Evolutionary conservation across 2,797 vertebrate species (phyloP), one percentile per base, ranked within the genome.

Genomic region (Xyrichtys novacula): DNA sequence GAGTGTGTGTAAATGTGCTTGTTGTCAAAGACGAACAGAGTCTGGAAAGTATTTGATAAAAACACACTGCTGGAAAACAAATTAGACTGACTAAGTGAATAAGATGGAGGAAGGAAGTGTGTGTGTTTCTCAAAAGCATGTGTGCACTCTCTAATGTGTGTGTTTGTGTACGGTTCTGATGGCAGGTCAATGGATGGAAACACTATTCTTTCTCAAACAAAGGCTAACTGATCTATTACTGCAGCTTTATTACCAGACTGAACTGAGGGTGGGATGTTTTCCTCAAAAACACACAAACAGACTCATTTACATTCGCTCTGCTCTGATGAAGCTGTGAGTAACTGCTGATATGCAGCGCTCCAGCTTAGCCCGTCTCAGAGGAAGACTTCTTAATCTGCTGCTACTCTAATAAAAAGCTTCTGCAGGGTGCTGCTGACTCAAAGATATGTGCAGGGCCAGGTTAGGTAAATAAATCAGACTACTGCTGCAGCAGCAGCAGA

Each of bases 341-440:
- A 67, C 58, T 58, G 57, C 68, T 84, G 72, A 83, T 70, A 25
- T 39, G 55, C 74, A 85, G 72, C 0, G 38, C 79, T 85, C 78
- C 76, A 88, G 69, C 85, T 86, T 70, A 81, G 75, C 75, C 72
- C 52, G 59, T 78, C 63, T 63, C 15, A 44, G 55, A 72, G 74
- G 14, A 2, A 40, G 55, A 14, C 14, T 12, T 36, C 62, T 50
- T 26, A 56, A 25, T 72, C 65, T 38, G 43, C 71, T 84, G 78
- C 19, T 74, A 85, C 79, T 85, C 74, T 76, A 31, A 46, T 63
- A 20, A 71, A 83, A 81, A 81, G 50, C 87, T 89, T 54, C 81
- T 65, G 77, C 52, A 46, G 60, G 23, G 34, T 62, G 70, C 47
- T 80, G 76, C 85, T 80, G 85, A 83, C 64, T 32, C 52, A 68